These are phyloP conservation scores for Anastrepha obliqua DNA, from an alignment of 1,140 invertebrate genomes.

Conservation along the genomic window DNA sequence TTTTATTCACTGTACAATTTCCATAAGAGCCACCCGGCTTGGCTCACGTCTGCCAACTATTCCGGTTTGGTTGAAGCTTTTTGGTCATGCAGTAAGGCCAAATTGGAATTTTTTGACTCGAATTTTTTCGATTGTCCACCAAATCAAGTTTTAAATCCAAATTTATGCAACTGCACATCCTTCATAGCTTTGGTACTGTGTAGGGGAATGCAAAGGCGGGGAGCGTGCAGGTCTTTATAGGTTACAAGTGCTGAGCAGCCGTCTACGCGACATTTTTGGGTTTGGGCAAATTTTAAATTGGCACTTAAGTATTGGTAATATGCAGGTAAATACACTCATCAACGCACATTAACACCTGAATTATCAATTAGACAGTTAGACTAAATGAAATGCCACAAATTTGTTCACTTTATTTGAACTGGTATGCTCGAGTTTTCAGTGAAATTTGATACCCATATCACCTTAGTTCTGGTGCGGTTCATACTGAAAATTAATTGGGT, in stretches of 20 bases:
- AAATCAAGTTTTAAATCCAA: constrained; percentile 23
- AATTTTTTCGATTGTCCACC: not conserved
- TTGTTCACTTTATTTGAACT: too few species aligned
- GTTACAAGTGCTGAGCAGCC: not conserved
- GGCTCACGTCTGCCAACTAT: constrained; percentile 44
- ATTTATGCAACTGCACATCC: constrained; percentile 1
- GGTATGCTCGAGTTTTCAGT: too few species aligned
- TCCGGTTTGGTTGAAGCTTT: constrained; percentile 45
- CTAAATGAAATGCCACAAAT: not conserved
- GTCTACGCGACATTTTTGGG: not conserved
- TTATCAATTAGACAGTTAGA: not conserved
- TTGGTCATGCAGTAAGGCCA: constrained; percentile 5
- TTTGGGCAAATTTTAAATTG: constrained; percentile 19
- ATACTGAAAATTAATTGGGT: too few species aligned
- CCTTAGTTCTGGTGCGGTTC: too few species aligned
- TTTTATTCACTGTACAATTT: not conserved
- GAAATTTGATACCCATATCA: too few species aligned
- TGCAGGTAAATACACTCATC: not conserved
- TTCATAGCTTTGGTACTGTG: not conserved
- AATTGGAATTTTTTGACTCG: constrained; percentile 3
- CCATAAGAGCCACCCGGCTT: not conserved
- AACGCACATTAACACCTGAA: not conserved
- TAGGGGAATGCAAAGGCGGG: not conserved
- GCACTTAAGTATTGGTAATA: not conserved
- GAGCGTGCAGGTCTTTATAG: not conserved